These are phyloP conservation scores for Tinea pellionella DNA, from an alignment of 2,888 invertebrate species.

Conservation along the genomic window DNA sequence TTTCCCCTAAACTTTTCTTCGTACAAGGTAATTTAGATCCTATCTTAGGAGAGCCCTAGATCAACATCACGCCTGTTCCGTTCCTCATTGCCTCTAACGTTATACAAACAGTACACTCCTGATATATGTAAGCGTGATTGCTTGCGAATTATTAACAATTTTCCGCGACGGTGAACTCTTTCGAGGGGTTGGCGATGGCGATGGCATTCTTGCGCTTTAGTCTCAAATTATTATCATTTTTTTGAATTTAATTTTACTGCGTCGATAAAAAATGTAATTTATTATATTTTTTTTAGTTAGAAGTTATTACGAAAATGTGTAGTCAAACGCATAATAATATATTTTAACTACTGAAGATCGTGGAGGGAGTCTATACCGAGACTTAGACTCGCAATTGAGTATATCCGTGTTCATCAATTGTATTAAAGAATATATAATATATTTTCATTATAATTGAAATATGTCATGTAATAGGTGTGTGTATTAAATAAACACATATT, in stretches of 20 bases:
- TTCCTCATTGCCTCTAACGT: conserved; percentile 21
- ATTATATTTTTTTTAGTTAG: too few relatives aligned
- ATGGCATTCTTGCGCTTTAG: background rate
- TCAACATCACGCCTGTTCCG: conserved; percentile 22
- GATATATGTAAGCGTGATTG: conserved; percentile 24
- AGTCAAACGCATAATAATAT: too few relatives aligned
- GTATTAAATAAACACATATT: too few relatives aligned
- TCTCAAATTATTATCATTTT: background rate
- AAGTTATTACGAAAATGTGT: too few relatives aligned
- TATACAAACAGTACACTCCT: conserved; percentile 23
- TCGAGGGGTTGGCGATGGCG: conserved; percentile 14
- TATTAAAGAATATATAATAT: too few relatives aligned
- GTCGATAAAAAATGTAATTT: too few relatives aligned
- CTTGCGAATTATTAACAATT: conserved; percentile 26
- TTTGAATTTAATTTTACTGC: background rate
- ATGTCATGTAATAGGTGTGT: too few relatives aligned
- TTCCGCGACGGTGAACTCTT: conserved; percentile 15
- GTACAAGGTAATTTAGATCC: conserved; percentile 27
- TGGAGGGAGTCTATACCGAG: too few relatives aligned
- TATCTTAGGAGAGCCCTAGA: conserved; percentile 23
- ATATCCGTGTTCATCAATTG: too few relatives aligned
- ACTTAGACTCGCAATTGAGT: too few relatives aligned
- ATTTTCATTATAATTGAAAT: too few relatives aligned
- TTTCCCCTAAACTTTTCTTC: conserved; percentile 20
- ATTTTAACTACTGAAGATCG: too few relatives aligned